Evolutionary conservation across 2,888 invertebrate genomes (phyloP).

Genomic region (Drosophila fulvimacula): DNA sequence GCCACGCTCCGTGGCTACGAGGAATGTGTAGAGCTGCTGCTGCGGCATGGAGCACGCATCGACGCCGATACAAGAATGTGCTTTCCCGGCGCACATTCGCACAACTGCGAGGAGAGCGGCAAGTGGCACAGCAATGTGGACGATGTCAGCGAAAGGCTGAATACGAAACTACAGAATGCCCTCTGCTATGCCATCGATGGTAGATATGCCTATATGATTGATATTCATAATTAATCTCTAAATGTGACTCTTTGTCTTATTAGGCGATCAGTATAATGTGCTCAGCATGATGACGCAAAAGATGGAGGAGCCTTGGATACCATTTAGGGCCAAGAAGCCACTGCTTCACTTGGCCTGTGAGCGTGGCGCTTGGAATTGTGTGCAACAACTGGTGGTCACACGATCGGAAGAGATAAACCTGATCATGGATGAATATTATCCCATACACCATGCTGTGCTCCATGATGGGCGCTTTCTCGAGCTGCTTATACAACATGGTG

Average conservation of each 20-base stretch:
- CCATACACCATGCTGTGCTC: constrained; percentile 91
- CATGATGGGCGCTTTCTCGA: constrained; percentile 90
- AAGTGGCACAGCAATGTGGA: constrained; percentile 87
- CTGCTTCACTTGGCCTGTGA: constrained; percentile 89
- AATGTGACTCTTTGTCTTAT: background rate
- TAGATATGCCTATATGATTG: constrained; percentile 13
- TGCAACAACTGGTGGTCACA: constrained; percentile 88
- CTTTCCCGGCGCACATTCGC: constrained; percentile 90
- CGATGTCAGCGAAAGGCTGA: constrained; percentile 85
- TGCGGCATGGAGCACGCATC: constrained; percentile 89
- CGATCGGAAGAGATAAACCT: constrained; percentile 89
- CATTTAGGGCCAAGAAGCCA: constrained; percentile 87
- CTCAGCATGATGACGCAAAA: constrained; percentile 88
- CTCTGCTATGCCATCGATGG: constrained; percentile 90
- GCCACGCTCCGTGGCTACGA: constrained; percentile 90
- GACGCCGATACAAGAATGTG: constrained; percentile 91
- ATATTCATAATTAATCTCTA: background rate
- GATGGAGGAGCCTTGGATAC: constrained; percentile 89
- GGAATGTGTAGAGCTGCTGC: constrained; percentile 88
- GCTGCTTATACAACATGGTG: constrained; percentile 88
- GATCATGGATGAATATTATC: constrained; percentile 91
- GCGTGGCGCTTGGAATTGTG: constrained; percentile 90
- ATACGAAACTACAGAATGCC: constrained; percentile 88
- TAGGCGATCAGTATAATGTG: constrained; percentile 89
- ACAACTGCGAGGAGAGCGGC: constrained; percentile 89